Conservation (phyloP, 2,888 invertebrate genomes). For the Pegoplata infirma region DNA sequence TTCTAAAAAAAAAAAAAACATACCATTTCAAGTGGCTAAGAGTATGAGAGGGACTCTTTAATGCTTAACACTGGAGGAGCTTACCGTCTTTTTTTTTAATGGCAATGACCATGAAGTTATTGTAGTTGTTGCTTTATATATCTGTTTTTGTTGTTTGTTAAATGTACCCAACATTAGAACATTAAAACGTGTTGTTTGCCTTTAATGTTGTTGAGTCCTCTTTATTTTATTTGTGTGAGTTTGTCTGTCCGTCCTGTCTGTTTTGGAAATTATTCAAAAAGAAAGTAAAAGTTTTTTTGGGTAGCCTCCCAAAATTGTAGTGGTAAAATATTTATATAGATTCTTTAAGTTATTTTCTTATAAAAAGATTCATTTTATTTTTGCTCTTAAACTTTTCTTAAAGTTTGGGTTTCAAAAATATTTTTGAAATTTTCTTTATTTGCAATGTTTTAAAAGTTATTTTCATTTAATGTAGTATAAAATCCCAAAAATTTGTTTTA, state of each 20-base stretch:
- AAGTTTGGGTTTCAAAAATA: slow-evolving; percentile 47
- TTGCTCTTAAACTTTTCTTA: slow-evolving; percentile 35
- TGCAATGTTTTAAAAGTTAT: too few species aligned
- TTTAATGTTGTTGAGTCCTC: slow-evolving; percentile 46
- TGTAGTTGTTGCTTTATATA: slow-evolving; percentile 18
- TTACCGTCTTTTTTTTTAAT: slow-evolving; percentile 52
- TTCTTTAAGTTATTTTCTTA: slow-evolving; percentile 15
- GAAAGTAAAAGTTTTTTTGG: slow-evolving; percentile 59
- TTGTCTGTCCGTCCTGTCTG: slow-evolving; percentile 34
- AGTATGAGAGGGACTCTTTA: neutral
- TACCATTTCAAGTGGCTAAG: neutral
- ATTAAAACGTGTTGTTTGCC: slow-evolving; percentile 62
- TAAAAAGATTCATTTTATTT: slow-evolving; percentile 16
- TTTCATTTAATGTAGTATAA: neutral
- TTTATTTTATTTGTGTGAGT: neutral
- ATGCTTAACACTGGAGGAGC: slow-evolving; percentile 10
- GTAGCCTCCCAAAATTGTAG: slow-evolving; percentile 17
- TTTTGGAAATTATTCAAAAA: slow-evolving; percentile 55
- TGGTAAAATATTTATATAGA: neutral
- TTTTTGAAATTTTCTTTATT: neutral
- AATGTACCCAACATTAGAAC: slow-evolving; percentile 52
- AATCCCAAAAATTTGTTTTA: neutral
- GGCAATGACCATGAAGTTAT: slow-evolving; percentile 62
- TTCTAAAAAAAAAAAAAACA: neutral
- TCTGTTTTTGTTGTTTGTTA: slow-evolving; percentile 26